Conservation (phyloP, 2,888 invertebrate genomes). For the Steinernema hermaphroditum region DNA sequence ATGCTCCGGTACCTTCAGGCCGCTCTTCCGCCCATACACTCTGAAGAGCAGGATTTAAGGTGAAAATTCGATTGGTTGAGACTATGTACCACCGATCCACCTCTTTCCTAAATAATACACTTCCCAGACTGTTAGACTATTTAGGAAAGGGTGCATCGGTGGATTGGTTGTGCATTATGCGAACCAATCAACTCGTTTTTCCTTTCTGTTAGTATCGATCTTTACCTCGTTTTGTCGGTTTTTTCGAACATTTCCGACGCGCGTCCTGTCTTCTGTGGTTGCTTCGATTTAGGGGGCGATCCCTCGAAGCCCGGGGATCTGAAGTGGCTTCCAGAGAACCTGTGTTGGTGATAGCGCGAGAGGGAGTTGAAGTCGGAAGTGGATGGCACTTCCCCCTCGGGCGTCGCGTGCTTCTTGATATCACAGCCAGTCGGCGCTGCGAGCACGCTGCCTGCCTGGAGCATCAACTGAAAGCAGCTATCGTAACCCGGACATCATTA, state of each 20-base stretch:
- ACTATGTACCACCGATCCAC: too few relatives aligned
- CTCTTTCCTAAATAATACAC: too few relatives aligned
- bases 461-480: neutral
- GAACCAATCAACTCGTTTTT: too few relatives aligned
- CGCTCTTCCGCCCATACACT: neutral
- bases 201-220: neutral
- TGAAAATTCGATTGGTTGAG: neutral
- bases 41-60: neutral
- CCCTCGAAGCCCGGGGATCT: slow-evolving; percentile 4
- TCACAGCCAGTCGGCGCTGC: slow-evolving; percentile 6
- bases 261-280: neutral
- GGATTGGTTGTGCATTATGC: too few relatives aligned
- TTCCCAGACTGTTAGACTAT: too few relatives aligned
- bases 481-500: neutral
- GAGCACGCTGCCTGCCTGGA: slow-evolving; percentile 1
- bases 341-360: neutral
- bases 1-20: neutral
- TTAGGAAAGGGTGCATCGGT: too few relatives aligned
- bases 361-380: neutral
- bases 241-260: neutral
- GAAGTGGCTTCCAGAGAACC: slow-evolving; percentile 11
- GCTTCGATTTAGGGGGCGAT: neutral
- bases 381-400: neutral
- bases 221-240: neutral
- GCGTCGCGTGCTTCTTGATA: slow-evolving; percentile 15